A percentile compares a stretch with the other conserved stretches of the same genome.
These are phyloP conservation scores for Parnassius apollo DNA, from an alignment of 2,888 invertebrate genomes.

Conservation along the genomic window DNA sequence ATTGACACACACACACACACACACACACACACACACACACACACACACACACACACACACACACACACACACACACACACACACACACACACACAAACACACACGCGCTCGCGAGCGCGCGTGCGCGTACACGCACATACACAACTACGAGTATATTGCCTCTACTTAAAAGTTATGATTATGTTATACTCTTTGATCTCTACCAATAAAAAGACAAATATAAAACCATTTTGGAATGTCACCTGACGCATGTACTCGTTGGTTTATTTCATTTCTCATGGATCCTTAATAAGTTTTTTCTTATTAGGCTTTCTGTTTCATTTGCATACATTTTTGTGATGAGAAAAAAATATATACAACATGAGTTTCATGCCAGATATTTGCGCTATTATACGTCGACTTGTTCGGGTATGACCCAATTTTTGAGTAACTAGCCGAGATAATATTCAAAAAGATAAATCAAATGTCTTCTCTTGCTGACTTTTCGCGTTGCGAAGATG, in stretches of 20 bases:
- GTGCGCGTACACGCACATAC: too few relatives aligned
- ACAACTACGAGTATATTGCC: too few relatives aligned
- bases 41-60: too few relatives aligned
- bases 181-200: background rate
- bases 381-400: conserved; percentile 22
- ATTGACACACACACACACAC: too few relatives aligned
- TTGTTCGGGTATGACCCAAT: conserved; percentile 47
- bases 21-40: too few relatives aligned
- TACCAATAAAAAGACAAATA: background rate
- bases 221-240: background rate
- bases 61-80: too few relatives aligned
- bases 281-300: background rate
- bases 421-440: conserved; percentile 44
- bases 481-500: conserved; percentile 65
- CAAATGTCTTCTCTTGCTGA: conserved; percentile 52
- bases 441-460: conserved; percentile 76
- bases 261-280: background rate
- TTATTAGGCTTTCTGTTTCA: background rate
- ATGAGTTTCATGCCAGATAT: conserved; percentile 15
- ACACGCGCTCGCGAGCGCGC: too few relatives aligned
- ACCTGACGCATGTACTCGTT: background rate
- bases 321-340: background rate
- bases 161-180: background rate
- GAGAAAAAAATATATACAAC: conserved; percentile 11
- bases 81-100: too few relatives aligned